Evolutionary conservation across 2,888 invertebrate genomes (phyloP), one percentile per base, ranked within the genome.

Genomic region (Cephus pygmeus): DNA sequence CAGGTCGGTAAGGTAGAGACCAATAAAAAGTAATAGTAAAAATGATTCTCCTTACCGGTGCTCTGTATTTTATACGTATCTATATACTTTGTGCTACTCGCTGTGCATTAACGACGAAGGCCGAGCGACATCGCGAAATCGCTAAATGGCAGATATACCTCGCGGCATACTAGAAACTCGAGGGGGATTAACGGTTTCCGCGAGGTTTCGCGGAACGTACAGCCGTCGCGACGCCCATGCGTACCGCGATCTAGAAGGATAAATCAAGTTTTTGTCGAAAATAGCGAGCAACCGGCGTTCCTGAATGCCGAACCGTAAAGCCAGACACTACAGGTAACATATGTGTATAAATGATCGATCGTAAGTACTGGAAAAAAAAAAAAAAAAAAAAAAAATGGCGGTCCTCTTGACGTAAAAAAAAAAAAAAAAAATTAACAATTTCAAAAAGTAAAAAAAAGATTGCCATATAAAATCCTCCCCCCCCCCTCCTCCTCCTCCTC

Each of bases 251-350:
- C 56, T 23, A 34, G 71, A 71, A 71, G 71, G 71, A 71, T 71
- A 71, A 71, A 71, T 71, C 71, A 31, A 71, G 71, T 71, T 71
- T 71, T 71, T 71, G 71, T 71, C 71, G 71, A 71, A 71, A 71
- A 71, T 6, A 23, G 71, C 71, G 71, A 71, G 31, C 33, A 23
- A 71, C 31, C 31, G 1, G 71, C 71, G 31, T 71, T 71, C 33
- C 71, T 34, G 71, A 71, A 71, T 34, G 34, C 31, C 71, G 71
- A 11, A 33, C 34, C 71, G 9, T 56, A 56, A 23, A 56, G 56
- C 56, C 56, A 23, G 56, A 56, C 56, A 56, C 56, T 23, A 56
- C 9, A 2, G 6, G 56, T 9, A 56, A 56, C 56, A 23, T 23
- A 23, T 23, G 23, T 56, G 23, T 56, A 56, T 23, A 23, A 56